Base-by-base conservation (phyloP, 1,140 invertebrate species). In the Alviniconcha marisindica region DNA sequence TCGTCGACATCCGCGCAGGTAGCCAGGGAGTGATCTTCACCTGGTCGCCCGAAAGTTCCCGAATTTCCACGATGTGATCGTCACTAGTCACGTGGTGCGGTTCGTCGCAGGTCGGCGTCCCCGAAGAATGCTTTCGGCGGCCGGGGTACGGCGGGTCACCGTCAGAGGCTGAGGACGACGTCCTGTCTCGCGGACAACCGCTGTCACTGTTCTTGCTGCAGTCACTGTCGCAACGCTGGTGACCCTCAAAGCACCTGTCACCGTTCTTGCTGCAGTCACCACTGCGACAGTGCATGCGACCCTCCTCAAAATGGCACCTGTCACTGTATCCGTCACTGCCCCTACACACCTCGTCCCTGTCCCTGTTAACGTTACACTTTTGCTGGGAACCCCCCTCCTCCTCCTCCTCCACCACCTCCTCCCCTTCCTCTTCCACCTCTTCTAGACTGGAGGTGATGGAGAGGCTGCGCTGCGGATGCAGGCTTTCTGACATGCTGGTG, bases 31-130 rank as follows among this genome's bases (percentile, higher is more conserved):
- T 83, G 7, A 83, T 38, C 76, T 44, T 85, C 14, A 83, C 56
- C 56, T 74, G 51, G 24, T 78, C 15, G 24, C 78, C 82, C 7
- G 82, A 51, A 38, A 82, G 42, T 42, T 83, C 78, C n/a, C 82
- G 73, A n/a, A 84, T 84, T 28, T 86, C 82, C 14, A 86, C 76
- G 15, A 86, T 71, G 54, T 84, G 74, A 54, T 86, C 83, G 66
- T 86, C 85, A 80, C 85, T 86, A 18, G 78, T 76, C n/a, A 82
- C 15, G 51, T 82, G 51, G 36, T 12, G 18, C 60, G 14, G 12
- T 2, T 38, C 77, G 2, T 36, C 31, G 40, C 40, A 10, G n/a
- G 1, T n/a, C n/a, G 12, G n/a, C 36, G 33, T 28, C 36, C 14
- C 42, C 44, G 24, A 2, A 24, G 2, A 24, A 1, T 1, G 48